Percentiles rank a stretch among this genome's conserved stretches.
Conservation (phyloP, 2,113 vertebrate genomes). For the Ivindomyrus marchei region DNA sequence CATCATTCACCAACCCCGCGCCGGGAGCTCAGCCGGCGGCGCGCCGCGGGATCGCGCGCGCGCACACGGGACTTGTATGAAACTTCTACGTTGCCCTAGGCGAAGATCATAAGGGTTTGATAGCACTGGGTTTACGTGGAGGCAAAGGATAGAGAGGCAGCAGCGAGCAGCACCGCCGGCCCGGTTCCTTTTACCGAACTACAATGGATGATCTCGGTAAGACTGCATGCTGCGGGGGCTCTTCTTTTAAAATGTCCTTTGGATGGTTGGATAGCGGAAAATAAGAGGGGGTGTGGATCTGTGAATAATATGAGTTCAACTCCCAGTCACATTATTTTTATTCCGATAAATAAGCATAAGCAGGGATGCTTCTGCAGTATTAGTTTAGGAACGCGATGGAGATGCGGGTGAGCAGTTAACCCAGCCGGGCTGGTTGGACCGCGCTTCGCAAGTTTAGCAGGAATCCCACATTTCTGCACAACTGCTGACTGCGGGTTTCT, state of each 20-base stretch:
- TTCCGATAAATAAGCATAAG: neutral
- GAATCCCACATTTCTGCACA: neutral
- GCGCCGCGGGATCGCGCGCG: neutral
- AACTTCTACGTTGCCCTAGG: conserved; percentile 19
- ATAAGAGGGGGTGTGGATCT: conserved; percentile 36
- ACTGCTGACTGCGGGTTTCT: neutral
- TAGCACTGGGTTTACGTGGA: neutral
- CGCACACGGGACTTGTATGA: conserved; percentile 10
- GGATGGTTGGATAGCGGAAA: conserved; percentile 13
- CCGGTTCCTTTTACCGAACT: conserved; percentile 9
- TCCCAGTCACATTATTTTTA: neutral
- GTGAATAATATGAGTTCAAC: neutral
- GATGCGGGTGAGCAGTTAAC: neutral
- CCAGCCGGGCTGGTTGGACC: neutral
- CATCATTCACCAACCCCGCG: neutral
- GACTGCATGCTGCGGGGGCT: neutral
- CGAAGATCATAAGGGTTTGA: neutral
- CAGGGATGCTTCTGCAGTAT: neutral
- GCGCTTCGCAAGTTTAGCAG: neutral
- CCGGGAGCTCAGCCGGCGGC: neutral
- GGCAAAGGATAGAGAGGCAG: neutral
- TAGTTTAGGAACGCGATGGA: neutral
- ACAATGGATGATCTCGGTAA: conserved; percentile 67
- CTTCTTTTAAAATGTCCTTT: neutral
- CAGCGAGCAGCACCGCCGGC: neutral